Percentiles rank a stretch among this genome's conserved stretches.
phyloP scores from a whole-genome alignment of 1,140 invertebrate genomes.

The Drosophila repletoides region DNA sequence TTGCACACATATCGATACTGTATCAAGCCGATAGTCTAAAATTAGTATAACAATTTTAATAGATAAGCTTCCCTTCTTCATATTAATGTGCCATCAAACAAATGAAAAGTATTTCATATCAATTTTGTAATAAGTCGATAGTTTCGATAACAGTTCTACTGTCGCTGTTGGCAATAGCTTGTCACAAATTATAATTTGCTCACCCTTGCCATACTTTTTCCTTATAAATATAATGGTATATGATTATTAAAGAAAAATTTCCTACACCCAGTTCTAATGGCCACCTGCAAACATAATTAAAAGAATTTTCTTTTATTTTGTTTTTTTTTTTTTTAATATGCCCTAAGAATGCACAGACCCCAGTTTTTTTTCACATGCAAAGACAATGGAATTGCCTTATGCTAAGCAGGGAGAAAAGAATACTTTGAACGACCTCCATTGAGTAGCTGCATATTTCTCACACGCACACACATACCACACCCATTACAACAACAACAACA shows the following conservation, averaged over 20 bases:
- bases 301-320: constrained; percentile 15
- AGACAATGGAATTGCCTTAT: constrained; percentile 48
- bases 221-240: background rate
- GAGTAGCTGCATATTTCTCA: constrained; percentile 38
- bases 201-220: too few species aligned
- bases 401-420: constrained; percentile 29
- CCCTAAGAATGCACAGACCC: background rate
- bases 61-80: too few species aligned
- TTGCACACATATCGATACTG: too few species aligned
- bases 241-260: background rate
- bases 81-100: too few species aligned
- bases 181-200: too few species aligned
- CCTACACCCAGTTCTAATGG: constrained; percentile 15
- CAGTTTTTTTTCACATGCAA: constrained; percentile 36
- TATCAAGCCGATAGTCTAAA: too few species aligned
- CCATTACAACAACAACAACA: constrained; percentile 18
- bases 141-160: too few species aligned
- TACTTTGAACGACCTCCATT: constrained; percentile 37
- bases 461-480: constrained; percentile 17
- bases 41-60: too few species aligned
- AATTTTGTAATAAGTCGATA: too few species aligned
- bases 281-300: constrained; percentile 30
- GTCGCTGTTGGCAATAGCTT: too few species aligned
- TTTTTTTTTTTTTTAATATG: constrained; percentile 2
- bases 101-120: too few species aligned